phyloP scores from a whole-genome alignment of 1,140 invertebrate genomes.

The Bombus sibiricus region DNA sequence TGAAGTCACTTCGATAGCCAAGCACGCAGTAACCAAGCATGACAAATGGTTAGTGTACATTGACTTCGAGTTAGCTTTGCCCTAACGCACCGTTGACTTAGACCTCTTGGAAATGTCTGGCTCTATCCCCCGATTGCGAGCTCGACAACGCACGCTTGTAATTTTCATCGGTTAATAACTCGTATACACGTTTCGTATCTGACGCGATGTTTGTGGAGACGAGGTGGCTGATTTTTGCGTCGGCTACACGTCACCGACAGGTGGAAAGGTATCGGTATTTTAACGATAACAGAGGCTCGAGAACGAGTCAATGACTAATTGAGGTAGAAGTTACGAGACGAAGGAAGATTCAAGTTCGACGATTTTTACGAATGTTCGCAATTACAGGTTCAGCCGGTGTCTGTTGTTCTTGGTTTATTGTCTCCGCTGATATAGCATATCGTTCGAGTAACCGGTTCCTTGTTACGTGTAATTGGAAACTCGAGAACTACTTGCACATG shows the following conservation, averaged over 20 bases:
- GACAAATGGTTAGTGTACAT: conserved; percentile 65
- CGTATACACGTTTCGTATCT: conserved; percentile 11
- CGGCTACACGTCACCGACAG: no score
- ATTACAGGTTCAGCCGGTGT: conserved; percentile 2
- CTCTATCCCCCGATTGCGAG: conserved; percentile 44
- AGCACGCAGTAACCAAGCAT: conserved; percentile 61
- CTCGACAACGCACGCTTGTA: conserved; percentile 27
- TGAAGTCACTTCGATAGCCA: conserved; percentile 58
- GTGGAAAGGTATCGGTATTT: background rate
- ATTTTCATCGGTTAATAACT: conserved; percentile 59
- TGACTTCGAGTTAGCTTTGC: conserved; percentile 43
- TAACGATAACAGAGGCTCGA: background rate
- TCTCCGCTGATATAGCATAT: conserved; percentile 51
- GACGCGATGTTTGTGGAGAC: conserved; percentile 27
- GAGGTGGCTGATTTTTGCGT: background rate
- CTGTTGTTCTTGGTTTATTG: conserved; percentile 46
- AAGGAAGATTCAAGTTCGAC: background rate
- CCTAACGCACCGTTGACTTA: conserved; percentile 47
- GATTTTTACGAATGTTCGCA: background rate
- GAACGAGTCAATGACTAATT: background rate
- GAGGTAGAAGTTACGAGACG: background rate
- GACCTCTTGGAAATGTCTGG: conserved; percentile 5
- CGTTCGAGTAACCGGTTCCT: conserved; percentile 46
- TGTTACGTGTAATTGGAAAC: conserved; percentile 57
- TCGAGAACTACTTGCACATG: conserved; percentile 50